These are phyloP conservation scores for Ruditapes philippinarum DNA, from an alignment of 1,140 invertebrate genomes.

Conservation along the genomic window DNA sequence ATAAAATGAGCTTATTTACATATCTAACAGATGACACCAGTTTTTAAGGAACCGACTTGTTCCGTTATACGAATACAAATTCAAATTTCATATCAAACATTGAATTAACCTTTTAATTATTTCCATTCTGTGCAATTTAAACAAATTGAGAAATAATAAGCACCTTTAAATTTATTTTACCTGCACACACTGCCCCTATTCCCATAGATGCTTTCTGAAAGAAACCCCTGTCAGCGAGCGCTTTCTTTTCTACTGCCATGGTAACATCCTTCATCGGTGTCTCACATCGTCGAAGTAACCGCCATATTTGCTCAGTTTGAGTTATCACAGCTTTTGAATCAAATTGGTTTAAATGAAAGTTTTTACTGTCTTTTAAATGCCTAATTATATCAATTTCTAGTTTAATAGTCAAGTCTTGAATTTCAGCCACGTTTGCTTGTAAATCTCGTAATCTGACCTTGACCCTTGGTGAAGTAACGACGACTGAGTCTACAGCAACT, in stretches of 20 bases:
- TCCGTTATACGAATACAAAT: no score
- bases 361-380: slow-evolving; percentile 36
- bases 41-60: no score
- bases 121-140: no score
- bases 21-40: no score
- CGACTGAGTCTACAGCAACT: slow-evolving; percentile 46
- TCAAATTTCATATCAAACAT: no score
- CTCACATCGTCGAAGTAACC: no score
- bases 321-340: slow-evolving; percentile 56
- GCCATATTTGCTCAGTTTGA: slow-evolving; percentile 63
- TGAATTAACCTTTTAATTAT: no score
- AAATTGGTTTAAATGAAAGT: slow-evolving; percentile 41
- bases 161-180: no score
- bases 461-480: slow-evolving; percentile 58
- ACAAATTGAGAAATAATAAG: no score
- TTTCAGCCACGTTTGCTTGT: no score
- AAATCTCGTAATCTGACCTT: slow-evolving; percentile 54
- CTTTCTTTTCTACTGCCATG: slow-evolving; percentile 54
- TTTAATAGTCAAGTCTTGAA: slow-evolving; percentile 51
- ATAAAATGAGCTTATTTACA: no score
- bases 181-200: slow-evolving; percentile 59
- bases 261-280: slow-evolving; percentile 45
- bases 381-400: no score
- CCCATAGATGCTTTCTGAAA: slow-evolving; percentile 56
- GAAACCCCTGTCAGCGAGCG: slow-evolving; percentile 35